These are phyloP conservation scores for Hyles vespertilio DNA, from an alignment of 1,140 invertebrate genomes.

Conservation along the genomic window DNA sequence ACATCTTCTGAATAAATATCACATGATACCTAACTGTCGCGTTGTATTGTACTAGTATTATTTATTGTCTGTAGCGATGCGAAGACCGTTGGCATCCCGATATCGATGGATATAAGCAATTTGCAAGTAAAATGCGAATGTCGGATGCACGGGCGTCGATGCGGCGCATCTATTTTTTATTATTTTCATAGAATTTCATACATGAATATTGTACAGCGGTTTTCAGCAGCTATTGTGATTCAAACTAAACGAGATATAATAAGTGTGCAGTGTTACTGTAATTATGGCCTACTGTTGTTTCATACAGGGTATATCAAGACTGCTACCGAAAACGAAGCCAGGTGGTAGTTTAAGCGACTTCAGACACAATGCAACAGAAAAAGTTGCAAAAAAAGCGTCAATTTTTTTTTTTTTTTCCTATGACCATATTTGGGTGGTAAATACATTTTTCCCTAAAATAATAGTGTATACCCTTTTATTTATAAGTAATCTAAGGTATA, in stretches of 20 bases:
- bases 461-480: no score
- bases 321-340: no score
- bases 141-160: slow-evolving; percentile 43
- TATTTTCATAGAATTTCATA: slow-evolving; percentile 26
- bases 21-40: background rate
- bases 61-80: slow-evolving; percentile 23
- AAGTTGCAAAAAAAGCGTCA: no score
- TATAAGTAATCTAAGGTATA: no score
- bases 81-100: slow-evolving; percentile 31
- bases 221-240: slow-evolving; percentile 5
- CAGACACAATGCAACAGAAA: no score
- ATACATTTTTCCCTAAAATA: no score
- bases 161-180: slow-evolving; percentile 31
- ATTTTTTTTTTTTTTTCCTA: no score
- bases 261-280: no score
- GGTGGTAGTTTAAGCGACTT: no score
- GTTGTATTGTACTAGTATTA: background rate
- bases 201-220: slow-evolving; percentile 16
- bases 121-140: slow-evolving; percentile 66
- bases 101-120: slow-evolving; percentile 65
- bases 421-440: no score
- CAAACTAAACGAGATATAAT: background rate
- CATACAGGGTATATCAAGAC: no score
- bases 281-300: no score
- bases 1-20: background rate